These are phyloP conservation scores for Mycalesis mineus DNA, from an alignment of 2,888 invertebrate genomes.

Conservation along the genomic window DNA sequence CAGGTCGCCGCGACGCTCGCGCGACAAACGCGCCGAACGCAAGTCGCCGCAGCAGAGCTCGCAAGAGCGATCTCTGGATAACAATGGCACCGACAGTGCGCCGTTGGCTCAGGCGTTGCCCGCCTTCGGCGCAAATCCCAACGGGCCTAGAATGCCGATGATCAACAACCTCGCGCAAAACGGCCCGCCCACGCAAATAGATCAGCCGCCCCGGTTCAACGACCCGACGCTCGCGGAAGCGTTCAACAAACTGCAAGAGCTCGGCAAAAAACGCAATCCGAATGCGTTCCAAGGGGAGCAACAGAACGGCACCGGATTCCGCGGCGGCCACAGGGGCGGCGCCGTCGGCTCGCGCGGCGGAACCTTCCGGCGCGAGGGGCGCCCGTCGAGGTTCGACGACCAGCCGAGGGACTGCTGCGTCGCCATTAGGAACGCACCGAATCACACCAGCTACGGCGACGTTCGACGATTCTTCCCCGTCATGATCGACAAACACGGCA, in stretches of 20 bases:
- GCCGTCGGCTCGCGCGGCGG: conserved; percentile 35
- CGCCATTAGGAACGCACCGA: conserved; percentile 85
- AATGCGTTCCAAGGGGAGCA: conserved; percentile 74
- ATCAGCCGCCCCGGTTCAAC: conserved; percentile 41
- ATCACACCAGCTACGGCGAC: conserved; percentile 87
- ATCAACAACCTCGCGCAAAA: conserved; percentile 36
- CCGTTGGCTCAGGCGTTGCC: background rate
- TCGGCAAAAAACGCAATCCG: conserved; percentile 79
- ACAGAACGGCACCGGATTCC: conserved; percentile 39
- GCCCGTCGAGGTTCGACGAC: conserved; percentile 53
- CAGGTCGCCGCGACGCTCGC: conserved; percentile 69
- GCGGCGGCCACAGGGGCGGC: conserved; percentile 35
- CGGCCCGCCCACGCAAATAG: conserved; percentile 30
- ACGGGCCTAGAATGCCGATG: conserved; percentile 33
- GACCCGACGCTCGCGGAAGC: conserved; percentile 56
- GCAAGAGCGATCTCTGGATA: conserved; percentile 44
- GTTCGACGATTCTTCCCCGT: conserved; percentile 89
- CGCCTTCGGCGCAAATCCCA: conserved; percentile 8
- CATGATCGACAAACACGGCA: conserved; percentile 89
- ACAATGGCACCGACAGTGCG: conserved; percentile 9
- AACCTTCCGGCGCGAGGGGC: conserved; percentile 48
- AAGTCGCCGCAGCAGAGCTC: conserved; percentile 55
- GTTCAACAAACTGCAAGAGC: conserved; percentile 60
- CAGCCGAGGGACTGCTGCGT: conserved; percentile 77
- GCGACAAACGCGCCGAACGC: conserved; percentile 69